Conservation (phyloP, 2,797 vertebrate genomes). For the Okamejei kenojei region DNA sequence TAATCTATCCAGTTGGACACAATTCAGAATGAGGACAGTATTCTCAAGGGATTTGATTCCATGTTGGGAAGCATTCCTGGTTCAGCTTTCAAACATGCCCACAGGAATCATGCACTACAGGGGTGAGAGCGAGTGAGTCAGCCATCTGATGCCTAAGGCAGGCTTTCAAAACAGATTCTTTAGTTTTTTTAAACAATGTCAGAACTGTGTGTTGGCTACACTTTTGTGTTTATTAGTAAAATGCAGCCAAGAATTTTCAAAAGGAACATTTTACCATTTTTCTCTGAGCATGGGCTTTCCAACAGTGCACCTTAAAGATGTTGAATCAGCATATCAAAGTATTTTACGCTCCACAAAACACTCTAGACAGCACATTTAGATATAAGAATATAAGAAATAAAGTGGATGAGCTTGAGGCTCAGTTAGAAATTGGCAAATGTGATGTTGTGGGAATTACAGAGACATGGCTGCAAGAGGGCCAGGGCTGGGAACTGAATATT, state of each 20-base stretch:
- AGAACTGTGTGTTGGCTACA: background rate
- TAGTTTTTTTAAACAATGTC: background rate
- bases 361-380: background rate
- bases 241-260: background rate
- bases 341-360: background rate
- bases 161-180: slow-evolving; percentile 7
- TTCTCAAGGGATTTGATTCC: background rate
- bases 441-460: too few relatives aligned
- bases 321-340: background rate
- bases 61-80: background rate
- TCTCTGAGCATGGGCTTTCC: background rate
- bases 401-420: too few relatives aligned
- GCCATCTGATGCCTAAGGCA: background rate
- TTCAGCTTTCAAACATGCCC: background rate
- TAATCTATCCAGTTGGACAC: background rate
- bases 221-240: background rate
- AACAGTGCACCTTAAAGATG: background rate
- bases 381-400: too few relatives aligned
- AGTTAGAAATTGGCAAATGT: too few relatives aligned
- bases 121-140: slow-evolving; percentile 2
- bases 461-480: too few relatives aligned
- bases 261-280: background rate
- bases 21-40: background rate
- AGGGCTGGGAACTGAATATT: too few relatives aligned
- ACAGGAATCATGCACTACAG: background rate